Evolutionary conservation across 2,888 invertebrate genomes (phyloP).

Genomic region (Agriopis leucophaearia): DNA sequence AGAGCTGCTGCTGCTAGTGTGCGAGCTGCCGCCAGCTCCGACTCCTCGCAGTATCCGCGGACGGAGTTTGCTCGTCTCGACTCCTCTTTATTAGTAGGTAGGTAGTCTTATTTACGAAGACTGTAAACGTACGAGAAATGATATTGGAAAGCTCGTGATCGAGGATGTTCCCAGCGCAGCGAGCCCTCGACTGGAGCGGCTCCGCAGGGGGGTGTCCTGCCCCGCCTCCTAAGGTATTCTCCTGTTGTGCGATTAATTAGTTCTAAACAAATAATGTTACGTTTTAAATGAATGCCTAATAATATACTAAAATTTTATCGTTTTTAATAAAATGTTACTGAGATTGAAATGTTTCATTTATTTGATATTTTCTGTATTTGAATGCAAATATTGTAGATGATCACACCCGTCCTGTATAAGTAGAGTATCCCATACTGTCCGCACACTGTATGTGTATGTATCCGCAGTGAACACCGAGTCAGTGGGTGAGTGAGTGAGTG

Average conservation of each 20-base stretch:
- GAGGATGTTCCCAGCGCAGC: background rate
- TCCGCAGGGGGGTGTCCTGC: slow-evolving; percentile 8
- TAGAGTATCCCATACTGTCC: too few species aligned
- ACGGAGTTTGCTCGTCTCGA: background rate
- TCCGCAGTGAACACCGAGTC: too few species aligned
- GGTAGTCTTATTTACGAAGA: slow-evolving; percentile 8
- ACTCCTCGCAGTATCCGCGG: background rate
- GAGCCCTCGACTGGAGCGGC: too few species aligned
- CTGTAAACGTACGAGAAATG: background rate
- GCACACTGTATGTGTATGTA: too few species aligned
- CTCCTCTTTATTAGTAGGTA: background rate
- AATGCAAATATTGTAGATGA: too few species aligned
- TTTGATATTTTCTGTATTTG: too few species aligned
- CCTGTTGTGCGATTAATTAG: slow-evolving; percentile 56
- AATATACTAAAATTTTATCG: slow-evolving; percentile 76
- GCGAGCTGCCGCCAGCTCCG: too few species aligned
- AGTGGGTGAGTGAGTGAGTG: too few species aligned
- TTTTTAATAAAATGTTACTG: slow-evolving; percentile 76
- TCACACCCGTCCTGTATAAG: too few species aligned
- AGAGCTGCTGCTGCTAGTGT: too few species aligned
- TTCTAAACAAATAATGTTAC: slow-evolving; percentile 65
- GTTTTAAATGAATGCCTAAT: slow-evolving; percentile 70
- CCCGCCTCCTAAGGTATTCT: slow-evolving; percentile 28
- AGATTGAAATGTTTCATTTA: slow-evolving; percentile 40
- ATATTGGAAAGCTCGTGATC: background rate